Base-by-base conservation (phyloP, 2,797 vertebrate species). In the Coilia nasus region DNA sequence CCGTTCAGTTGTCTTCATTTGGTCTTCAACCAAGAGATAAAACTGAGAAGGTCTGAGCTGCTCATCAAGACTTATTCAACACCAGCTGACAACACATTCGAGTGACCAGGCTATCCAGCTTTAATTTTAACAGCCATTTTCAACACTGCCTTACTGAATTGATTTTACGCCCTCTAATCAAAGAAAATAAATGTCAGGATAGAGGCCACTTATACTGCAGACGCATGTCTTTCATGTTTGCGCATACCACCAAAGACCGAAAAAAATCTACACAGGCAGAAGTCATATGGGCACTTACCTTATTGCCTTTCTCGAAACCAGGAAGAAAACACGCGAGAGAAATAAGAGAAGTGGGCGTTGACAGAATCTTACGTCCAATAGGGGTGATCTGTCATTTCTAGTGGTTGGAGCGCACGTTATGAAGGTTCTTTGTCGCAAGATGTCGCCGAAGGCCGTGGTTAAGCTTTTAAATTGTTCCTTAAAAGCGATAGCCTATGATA, bases 261-360 rank as follows among this genome's bases (percentile, higher is more conserved):
- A 6, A 11, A 41, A 75, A 71, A 31, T 6, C 71, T 6, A 78
- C 35, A 41, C 31, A 78, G 71, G 71, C 71, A 44, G 19, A 6
- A 78, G 17, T 78, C 17, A 78, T 44, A 71, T 28, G 64, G 35
- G 71, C 19, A 78, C 71, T 78, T 35, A 78, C 71, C 31, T 19
- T 35, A 21, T 10, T 21, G 35, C 35, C 19, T 44, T 17, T 44
- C 71, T 78, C 41, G 71, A 41, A 41, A 44, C 71, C 71, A 78
- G 71, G 71, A 78, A 78, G 71, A 78, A 78, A 78, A 78, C 71
- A 78, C 17, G 71, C 35, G 71, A 15, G 35, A 44, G 71, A 78
- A 78, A 78, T 78, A 44, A 78, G 71, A 78, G 7, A 44, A 41
- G 71, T 78, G 35, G 71, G 71, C 71, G 71, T 41, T n/a, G 71